Base-by-base conservation (phyloP, 2,113 vertebrate species). In the Lamprotornis superbus region DNA sequence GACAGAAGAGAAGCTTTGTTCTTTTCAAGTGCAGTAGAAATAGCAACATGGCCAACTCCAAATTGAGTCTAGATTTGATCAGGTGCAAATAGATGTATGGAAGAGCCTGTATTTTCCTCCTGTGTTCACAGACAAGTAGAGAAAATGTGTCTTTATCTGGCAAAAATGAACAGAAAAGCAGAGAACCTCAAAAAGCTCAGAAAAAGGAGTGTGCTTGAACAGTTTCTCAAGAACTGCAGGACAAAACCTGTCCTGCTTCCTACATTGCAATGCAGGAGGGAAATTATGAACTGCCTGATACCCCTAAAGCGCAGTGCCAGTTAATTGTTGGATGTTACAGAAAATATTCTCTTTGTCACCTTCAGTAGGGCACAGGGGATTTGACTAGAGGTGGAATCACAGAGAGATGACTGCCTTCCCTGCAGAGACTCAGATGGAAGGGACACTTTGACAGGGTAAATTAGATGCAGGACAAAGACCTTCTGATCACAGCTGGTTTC, bases 21-120 rank as follows among this genome's bases (percentile, higher is more conserved):
- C 64, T 64, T 96, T 75, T 92, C 52, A 86, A 93, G 69, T 68
- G 47, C n/a, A 49, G 28, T 52, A 77, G 75, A 78, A 94, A 81
- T 56, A 89, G 79, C 64, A 83, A n/a, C 30, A 30, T 0, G 0
- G n/a, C 35, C 40, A 28, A 28, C 59, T 67, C 60, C 3, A 2
- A 28, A 61, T 46, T 79, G 65, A 69, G 37, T 22, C 40, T 86
- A 33, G 47, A 37, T 92, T 74, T 86, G 71, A 94, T 93, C 73
- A 86, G 37, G 57, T 64, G 47, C 37, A 90, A 42, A 46, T 37
- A 90, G 50, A 76, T 24, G 25, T 56, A 67, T 18, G 57, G 57
- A 85, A 76, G 18, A 92, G 18, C 42, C 52, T 75, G 15, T 44
- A 12, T 74, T 83, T 90, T 87, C 53, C 37, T 90, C 57, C 64